phyloP scores from a whole-genome alignment of 2,113 vertebrate genomes.

The Aegithalos caudatus region DNA sequence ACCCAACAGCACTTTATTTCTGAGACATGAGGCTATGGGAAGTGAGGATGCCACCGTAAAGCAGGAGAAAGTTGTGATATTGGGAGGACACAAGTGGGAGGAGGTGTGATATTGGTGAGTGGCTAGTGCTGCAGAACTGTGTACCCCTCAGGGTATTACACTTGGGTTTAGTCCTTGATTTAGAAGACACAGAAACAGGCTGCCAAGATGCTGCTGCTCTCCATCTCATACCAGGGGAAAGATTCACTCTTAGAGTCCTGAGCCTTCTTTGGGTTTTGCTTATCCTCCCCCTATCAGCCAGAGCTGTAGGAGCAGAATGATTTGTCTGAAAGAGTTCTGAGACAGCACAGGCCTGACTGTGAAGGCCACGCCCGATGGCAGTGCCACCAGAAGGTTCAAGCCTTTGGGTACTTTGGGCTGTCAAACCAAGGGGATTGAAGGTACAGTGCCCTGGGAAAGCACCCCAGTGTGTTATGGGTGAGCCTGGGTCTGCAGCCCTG shows the following conservation, averaged over 20 bases:
- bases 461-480: neutral
- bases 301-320: neutral
- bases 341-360: neutral
- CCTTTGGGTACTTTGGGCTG: neutral
- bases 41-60: neutral
- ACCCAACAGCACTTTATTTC: fast-evolving
- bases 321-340: neutral
- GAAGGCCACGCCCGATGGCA: neutral
- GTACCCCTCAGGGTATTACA: neutral
- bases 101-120: neutral
- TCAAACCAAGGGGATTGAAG: neutral
- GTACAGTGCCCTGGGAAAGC: neutral
- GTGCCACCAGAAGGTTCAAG: neutral
- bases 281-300: neutral
- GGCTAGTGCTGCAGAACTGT: neutral
- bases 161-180: neutral
- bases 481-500: neutral
- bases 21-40: neutral
- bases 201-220: neutral
- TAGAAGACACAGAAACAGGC: neutral
- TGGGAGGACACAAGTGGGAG: neutral
- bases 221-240: neutral
- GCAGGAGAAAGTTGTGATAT: neutral
- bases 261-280: neutral
- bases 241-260: neutral